phyloP scores from a whole-genome alignment of 2,797 vertebrate genomes.

The Phrynocephalus guinanensis region DNA sequence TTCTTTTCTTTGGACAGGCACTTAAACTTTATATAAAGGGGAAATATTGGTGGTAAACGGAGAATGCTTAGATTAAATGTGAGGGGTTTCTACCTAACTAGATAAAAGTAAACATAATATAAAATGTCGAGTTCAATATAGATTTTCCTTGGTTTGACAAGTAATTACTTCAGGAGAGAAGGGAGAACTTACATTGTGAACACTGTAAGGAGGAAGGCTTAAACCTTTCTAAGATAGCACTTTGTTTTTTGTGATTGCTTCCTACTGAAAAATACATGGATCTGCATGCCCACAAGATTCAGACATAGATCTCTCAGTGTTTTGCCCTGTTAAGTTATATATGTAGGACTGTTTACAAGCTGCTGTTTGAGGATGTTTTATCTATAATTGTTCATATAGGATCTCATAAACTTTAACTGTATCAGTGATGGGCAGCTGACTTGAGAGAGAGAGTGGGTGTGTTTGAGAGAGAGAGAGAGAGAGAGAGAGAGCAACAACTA shows the following conservation, averaged over 20 bases:
- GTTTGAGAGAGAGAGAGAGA: too few relatives aligned
- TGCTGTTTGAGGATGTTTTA: conserved; percentile 21
- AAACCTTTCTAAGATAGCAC: neutral
- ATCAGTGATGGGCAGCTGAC: neutral
- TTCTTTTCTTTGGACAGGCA: neutral
- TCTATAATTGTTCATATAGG: neutral
- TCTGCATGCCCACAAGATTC: neutral
- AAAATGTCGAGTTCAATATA: neutral
- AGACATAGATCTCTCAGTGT: neutral
- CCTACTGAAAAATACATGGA: neutral
- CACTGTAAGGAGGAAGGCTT: neutral
- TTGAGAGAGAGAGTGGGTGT: too few relatives aligned
- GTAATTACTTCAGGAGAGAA: neutral
- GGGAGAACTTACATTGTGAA: neutral
- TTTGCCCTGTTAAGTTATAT: neutral
- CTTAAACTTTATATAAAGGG: neutral
- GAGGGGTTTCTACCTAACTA: neutral
- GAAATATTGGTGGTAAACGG: neutral
- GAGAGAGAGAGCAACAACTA: neutral
- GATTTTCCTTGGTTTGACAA: neutral
- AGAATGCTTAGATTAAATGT: neutral
- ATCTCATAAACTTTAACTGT: neutral
- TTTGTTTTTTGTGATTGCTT: neutral
- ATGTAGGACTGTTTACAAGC: neutral
- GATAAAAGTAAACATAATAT: neutral